Evolutionary conservation across 2,888 invertebrate species (phyloP), one percentile per base, ranked within the genome.

Genomic region (Eudasyphora cyanicolor): DNA sequence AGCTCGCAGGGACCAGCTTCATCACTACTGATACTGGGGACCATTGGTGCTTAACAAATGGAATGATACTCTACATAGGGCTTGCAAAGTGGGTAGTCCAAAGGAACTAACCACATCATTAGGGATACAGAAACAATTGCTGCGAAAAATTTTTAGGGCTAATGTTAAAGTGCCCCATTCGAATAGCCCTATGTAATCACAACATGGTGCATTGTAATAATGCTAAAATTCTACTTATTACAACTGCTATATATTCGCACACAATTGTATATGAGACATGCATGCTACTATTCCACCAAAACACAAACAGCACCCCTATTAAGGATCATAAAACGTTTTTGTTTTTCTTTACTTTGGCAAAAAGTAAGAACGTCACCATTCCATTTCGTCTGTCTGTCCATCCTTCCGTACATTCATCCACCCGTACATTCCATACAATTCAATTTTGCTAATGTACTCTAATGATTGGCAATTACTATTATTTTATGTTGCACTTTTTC

Each of bases 361-460:
- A 67, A 24, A 24, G 42, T 42, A 42, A 42, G 38, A 67, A 67
- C 24, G 35, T 24, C 67, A 64, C 21, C 38, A 42, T 29, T 29
- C 42, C 24, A 14, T 21, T 42, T 24, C 51, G 17, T 32, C 32
- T 8, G 17, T 19, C 35, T 21, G 8, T 12, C 12, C 64, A 21
- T 38, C 21, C 38, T 19, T 17, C 38, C 27, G 27, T 57, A 7
- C 57, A 24, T 38, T 75, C 64, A n/a, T n/a, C n/a, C n/a, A n/a
- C n/a, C n/a, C n/a, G n/a, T n/a, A n/a, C 32, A 62, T 70, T 45
- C 60, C 19, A 38, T 79, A 88, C 88, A 89, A 89, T 90, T 90
- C 88, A 89, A 90, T 90, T 90, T 91, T 87, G 88, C 90, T 90
- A 90, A 90, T 90, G 90, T 90, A 89, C 87, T 90, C 89, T 89